Conservation (phyloP, 2,797 vertebrate genomes). For the Oreonectes daqikongensis region DNA sequence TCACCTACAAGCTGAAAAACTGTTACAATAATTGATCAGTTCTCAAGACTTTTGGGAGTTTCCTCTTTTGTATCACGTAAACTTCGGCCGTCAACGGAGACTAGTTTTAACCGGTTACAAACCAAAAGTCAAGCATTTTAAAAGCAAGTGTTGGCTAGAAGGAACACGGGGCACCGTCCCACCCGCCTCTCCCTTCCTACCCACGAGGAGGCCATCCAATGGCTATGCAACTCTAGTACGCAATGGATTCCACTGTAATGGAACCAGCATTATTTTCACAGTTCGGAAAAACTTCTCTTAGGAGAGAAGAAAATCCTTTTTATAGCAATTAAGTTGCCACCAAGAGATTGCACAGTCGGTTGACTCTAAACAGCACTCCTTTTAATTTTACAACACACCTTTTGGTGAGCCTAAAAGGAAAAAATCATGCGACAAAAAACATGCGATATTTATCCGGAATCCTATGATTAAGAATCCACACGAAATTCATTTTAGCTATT, state of each 20-base stretch:
- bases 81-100: constrained; percentile 26
- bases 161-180: constrained; percentile 32
- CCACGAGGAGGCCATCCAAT: constrained; percentile 81
- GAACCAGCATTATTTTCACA: constrained; percentile 69
- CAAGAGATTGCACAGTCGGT: constrained; percentile 96
- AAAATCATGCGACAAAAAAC: neutral
- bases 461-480: constrained; percentile 28
- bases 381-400: constrained; percentile 88
- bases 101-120: constrained; percentile 41
- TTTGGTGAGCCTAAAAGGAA: constrained; percentile 65
- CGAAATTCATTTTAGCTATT: constrained; percentile 4
- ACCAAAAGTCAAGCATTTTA: constrained; percentile 58
- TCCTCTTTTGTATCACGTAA: constrained; percentile 7
- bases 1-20: constrained; percentile 78
- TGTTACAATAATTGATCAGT: constrained; percentile 85
- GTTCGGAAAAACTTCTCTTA: constrained; percentile 62
- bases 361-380: constrained; percentile 90
- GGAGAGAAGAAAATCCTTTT: constrained; percentile 73
- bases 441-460: neutral
- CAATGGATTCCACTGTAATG: constrained; percentile 87
- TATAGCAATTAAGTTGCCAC: constrained; percentile 93
- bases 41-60: constrained; percentile 62
- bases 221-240: constrained; percentile 87
- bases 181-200: constrained; percentile 69
- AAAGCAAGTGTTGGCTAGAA: constrained; percentile 37